Evolutionary conservation across 2,797 vertebrate species (phyloP).

Genomic region (Pseudochirops corinnae): DNA sequence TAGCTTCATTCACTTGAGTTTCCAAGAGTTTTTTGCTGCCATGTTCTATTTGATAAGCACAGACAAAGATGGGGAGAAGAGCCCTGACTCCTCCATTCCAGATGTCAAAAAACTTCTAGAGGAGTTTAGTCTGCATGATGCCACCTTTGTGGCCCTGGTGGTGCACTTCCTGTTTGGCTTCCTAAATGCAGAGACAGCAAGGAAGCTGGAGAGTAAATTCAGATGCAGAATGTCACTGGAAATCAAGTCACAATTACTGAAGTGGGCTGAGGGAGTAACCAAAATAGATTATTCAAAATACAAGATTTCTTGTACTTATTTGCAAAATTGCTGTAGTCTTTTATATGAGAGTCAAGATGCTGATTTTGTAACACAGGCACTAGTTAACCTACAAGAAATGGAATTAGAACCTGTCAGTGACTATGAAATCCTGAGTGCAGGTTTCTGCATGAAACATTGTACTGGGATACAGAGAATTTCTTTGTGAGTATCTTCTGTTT

Average conservation of each 20-base stretch:
- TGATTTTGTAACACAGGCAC: conserved; percentile 62
- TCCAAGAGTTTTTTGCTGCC: background rate
- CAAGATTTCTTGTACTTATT: background rate
- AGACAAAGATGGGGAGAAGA: rapidly evolving
- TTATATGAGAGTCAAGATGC: conserved; percentile 76
- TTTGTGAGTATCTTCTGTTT: too few species aligned
- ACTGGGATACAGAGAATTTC: too few species aligned
- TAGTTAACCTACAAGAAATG: conserved; percentile 10
- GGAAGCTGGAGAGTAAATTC: too few species aligned
- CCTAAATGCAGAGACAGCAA: too few species aligned
- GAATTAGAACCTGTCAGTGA: too few species aligned
- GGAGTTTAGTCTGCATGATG: conserved; percentile 36
- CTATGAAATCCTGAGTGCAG: too few species aligned
- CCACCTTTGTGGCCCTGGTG: too few species aligned
- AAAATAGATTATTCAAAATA: background rate
- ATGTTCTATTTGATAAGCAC: background rate
- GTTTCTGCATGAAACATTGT: too few species aligned
- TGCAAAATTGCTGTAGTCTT: conserved; percentile 59
- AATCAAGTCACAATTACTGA: too few species aligned
- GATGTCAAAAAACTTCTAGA: conserved; percentile 52
- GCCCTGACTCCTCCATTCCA: rapidly evolving
- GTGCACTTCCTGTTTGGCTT: too few species aligned
- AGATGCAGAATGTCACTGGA: too few species aligned
- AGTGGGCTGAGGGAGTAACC: conserved; percentile 30
- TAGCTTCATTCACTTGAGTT: background rate